These are phyloP conservation scores for Aradus depressus DNA, from an alignment of 2,888 invertebrate genomes.

Conservation along the genomic window DNA sequence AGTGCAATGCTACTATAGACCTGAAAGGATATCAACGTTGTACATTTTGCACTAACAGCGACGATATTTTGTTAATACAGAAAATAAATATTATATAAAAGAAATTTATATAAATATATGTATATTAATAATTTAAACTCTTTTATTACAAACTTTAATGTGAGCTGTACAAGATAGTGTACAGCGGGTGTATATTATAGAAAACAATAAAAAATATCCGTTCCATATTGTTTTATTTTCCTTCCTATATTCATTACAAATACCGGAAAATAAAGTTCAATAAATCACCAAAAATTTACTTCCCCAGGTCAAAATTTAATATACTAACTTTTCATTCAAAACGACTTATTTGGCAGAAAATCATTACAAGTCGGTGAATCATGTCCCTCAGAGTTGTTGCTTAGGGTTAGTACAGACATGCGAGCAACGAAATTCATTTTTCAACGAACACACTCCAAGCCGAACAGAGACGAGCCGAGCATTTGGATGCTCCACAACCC, in stretches of 20 bases:
- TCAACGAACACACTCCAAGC: too few species aligned
- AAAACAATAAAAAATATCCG: constrained; percentile 18
- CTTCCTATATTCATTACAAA: neutral
- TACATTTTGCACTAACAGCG: too few species aligned
- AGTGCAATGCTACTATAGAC: too few species aligned
- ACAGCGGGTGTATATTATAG: constrained; percentile 14
- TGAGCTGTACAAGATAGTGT: constrained; percentile 11
- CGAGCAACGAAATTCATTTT: too few species aligned
- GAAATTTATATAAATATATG: constrained; percentile 14
- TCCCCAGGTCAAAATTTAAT: neutral
- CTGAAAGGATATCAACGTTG: too few species aligned
- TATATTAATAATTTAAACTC: constrained; percentile 18
- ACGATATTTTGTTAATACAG: constrained; percentile 18
- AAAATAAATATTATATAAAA: constrained; percentile 11
- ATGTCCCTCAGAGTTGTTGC: too few species aligned
- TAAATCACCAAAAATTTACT: neutral
- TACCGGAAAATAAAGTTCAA: neutral
- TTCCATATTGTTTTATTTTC: constrained; percentile 6
- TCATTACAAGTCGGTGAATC: too few species aligned
- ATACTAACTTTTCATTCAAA: neutral
- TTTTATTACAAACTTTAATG: constrained; percentile 13
- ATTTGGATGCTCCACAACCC: too few species aligned
- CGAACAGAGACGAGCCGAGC: too few species aligned
- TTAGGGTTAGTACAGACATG: too few species aligned
- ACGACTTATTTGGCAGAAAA: too few species aligned